phyloP scores from a whole-genome alignment of 2,888 invertebrate genomes.

The Beris chalybata region DNA sequence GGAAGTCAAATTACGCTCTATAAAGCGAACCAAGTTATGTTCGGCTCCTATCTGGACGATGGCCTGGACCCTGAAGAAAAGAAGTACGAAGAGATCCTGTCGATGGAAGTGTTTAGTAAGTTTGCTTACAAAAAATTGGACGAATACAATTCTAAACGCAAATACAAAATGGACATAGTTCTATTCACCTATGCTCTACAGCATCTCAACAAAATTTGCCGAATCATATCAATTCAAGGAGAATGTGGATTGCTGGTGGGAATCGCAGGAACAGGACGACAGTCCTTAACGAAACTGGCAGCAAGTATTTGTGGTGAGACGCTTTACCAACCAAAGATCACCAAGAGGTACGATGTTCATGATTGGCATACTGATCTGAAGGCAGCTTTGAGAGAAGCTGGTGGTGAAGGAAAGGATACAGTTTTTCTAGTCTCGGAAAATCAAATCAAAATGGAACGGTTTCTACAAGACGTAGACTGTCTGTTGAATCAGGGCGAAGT shows the following conservation, averaged over 20 bases:
- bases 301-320: slow-evolving; percentile 72
- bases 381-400: slow-evolving; percentile 74
- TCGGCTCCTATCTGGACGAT: slow-evolving; percentile 83
- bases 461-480: slow-evolving; percentile 87
- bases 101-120: slow-evolving; percentile 66
- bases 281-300: slow-evolving; percentile 80
- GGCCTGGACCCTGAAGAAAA: slow-evolving; percentile 79
- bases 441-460: slow-evolving; percentile 83
- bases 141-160: slow-evolving; percentile 75
- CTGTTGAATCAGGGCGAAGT: slow-evolving; percentile 87
- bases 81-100: slow-evolving; percentile 80
- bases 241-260: slow-evolving; percentile 83
- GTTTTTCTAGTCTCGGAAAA: slow-evolving; percentile 87
- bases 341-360: slow-evolving; percentile 72
- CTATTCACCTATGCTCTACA: slow-evolving; percentile 79
- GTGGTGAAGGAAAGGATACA: slow-evolving; percentile 72
- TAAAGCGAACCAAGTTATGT: slow-evolving; percentile 72
- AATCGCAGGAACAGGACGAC: slow-evolving; percentile 86
- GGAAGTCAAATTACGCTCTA: slow-evolving; percentile 62
- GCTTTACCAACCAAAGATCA: slow-evolving; percentile 82
- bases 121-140: slow-evolving; percentile 68
- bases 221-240: slow-evolving; percentile 80
- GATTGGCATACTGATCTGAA: slow-evolving; percentile 89
- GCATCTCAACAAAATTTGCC: slow-evolving; percentile 75
- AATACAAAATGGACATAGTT: slow-evolving; percentile 79